A percentile compares a stretch with the other conserved stretches of the same genome.
phyloP scores from a whole-genome alignment of 2,888 invertebrate genomes.

The Sabatieria punctata region DNA sequence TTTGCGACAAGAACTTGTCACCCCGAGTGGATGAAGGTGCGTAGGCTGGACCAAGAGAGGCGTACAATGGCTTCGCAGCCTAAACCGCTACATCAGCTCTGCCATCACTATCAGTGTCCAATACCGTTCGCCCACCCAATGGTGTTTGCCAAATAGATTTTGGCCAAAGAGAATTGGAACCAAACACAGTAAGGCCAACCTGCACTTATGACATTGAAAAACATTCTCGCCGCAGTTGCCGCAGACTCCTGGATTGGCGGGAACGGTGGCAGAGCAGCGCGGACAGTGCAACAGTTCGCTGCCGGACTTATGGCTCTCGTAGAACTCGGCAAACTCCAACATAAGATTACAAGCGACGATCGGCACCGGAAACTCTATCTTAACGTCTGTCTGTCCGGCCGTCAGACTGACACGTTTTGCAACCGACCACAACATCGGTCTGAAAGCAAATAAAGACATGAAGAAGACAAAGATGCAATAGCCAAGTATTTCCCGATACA shows the following conservation, averaged over 20 bases:
- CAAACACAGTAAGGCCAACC: constrained; percentile 41
- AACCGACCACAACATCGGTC: constrained; percentile 60
- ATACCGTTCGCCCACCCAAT: no score
- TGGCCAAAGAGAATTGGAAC: no score
- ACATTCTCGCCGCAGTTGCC: constrained; percentile 95
- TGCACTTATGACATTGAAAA: constrained; percentile 97
- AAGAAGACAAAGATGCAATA: no score
- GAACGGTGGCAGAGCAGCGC: constrained; percentile 76
- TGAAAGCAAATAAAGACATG: no score
- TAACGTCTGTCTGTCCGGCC: constrained; percentile 75
- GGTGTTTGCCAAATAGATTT: no score
- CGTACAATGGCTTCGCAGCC: no score
- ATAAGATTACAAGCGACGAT: constrained; percentile 94
- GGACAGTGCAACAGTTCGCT: constrained; percentile 31
- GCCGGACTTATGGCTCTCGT: constrained; percentile 79
- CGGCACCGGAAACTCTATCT: constrained; percentile 81
- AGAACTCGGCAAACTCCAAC: constrained; percentile 95
- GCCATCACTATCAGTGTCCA: no score
- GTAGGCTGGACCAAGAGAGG: no score
- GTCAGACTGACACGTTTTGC: constrained; percentile 76
- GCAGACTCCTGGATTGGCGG: constrained; percentile 91
- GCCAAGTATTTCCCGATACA: no score
- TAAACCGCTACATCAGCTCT: no score
- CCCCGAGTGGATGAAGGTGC: no score
- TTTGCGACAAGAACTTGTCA: no score